Evolutionary conservation across 2,888 invertebrate species (phyloP).

Genomic region (Dicranocentrus wangi): DNA sequence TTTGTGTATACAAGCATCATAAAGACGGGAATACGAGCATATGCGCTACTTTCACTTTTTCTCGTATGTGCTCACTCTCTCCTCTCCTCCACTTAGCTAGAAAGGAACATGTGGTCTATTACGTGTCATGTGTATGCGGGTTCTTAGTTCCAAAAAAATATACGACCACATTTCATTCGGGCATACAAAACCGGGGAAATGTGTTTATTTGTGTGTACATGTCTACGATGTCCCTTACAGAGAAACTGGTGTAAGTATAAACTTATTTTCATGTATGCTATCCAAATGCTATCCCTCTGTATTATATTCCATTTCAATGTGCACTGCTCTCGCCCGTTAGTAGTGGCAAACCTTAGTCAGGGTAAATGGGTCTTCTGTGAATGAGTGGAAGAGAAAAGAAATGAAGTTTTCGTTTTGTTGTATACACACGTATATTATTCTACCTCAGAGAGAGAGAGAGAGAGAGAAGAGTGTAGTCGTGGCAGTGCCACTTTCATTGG

Average conservation of each 20-base stretch:
- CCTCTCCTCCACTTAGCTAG: not conserved
- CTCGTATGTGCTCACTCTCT: not conserved
- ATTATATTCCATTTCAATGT: not conserved
- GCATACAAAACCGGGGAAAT: slow-evolving; percentile 16
- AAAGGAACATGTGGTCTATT: slow-evolving; percentile 11
- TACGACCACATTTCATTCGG: slow-evolving; percentile 41
- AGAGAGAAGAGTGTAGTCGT: not conserved
- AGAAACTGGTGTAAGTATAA: not conserved
- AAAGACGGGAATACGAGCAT: not conserved
- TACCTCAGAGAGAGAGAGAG: not conserved
- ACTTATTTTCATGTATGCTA: not conserved
- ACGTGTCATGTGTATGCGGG: slow-evolving; percentile 6
- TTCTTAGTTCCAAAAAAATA: slow-evolving; percentile 1
- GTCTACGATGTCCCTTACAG: not conserved
- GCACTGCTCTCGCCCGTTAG: not conserved
- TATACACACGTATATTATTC: slow-evolving; percentile 12
- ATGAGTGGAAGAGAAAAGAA: slow-evolving; percentile 18
- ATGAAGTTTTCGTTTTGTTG: slow-evolving; percentile 26
- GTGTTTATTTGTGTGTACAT: slow-evolving; percentile 26
- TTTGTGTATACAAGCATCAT: not conserved
- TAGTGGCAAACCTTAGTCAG: slow-evolving; percentile 8
- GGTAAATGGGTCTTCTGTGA: slow-evolving; percentile 29
- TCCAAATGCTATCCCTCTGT: not conserved
- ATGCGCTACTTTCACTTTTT: slow-evolving; percentile 2
- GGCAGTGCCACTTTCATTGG: slow-evolving; percentile 4